Evolutionary conservation across 2,888 invertebrate species (phyloP).

Genomic region (Watsonalla cultraria): DNA sequence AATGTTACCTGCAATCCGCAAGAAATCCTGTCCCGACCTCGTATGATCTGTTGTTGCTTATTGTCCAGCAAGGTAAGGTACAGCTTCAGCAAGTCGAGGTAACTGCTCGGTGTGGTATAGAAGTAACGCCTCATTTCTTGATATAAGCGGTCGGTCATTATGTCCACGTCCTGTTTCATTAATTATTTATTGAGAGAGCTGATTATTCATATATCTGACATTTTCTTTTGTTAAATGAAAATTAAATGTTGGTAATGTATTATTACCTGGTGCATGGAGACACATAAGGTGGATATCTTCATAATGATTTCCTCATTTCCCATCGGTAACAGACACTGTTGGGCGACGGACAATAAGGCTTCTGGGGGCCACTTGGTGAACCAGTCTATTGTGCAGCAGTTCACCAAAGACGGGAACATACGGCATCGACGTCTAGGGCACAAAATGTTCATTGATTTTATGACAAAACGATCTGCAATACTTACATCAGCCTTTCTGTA

Average conservation of each 20-base stretch:
- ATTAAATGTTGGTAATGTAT: too few species aligned
- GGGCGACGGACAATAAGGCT: constrained; percentile 89
- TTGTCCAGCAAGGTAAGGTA: constrained; percentile 84
- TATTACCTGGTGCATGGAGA: constrained; percentile 65
- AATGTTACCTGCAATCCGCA: constrained; percentile 81
- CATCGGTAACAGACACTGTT: constrained; percentile 82
- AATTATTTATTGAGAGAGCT: constrained; percentile 3
- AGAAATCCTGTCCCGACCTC: constrained; percentile 82
- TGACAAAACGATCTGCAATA: too few species aligned
- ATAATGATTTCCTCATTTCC: constrained; percentile 63
- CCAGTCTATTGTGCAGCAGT: constrained; percentile 97
- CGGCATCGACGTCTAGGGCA: constrained; percentile 85
- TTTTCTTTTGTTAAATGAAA: neutral
- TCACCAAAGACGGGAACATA: constrained; percentile 96
- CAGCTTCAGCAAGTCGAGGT: constrained; percentile 89
- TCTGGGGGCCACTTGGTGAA: constrained; percentile 95
- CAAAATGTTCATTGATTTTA: constrained; percentile 6
- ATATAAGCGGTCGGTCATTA: constrained; percentile 86
- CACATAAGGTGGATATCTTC: constrained; percentile 58
- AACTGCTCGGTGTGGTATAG: constrained; percentile 95
- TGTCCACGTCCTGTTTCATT: constrained; percentile 83
- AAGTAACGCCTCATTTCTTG: constrained; percentile 90
- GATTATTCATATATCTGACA: neutral
- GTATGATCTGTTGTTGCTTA: constrained; percentile 83
- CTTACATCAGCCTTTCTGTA: too few species aligned